Conservation (phyloP, 2,113 vertebrate genomes). For the Muscicapa adusta region DNA sequence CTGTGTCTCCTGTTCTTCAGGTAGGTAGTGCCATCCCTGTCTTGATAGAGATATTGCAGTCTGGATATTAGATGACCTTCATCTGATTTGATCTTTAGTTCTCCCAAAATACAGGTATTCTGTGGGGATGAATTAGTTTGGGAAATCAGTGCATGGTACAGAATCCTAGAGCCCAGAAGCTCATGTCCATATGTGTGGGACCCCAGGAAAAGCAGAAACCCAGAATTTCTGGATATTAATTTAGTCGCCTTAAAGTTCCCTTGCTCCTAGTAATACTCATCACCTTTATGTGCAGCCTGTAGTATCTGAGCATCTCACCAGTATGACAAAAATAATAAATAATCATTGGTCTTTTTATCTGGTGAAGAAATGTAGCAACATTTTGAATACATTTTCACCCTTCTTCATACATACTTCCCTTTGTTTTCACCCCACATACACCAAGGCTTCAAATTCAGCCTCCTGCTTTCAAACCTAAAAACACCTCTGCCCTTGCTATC, state of each 20-base stretch:
- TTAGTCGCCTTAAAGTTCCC: not conserved
- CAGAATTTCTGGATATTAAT: not conserved
- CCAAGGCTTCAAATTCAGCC: not conserved
- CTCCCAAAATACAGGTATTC: not conserved
- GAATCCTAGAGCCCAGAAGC: not conserved
- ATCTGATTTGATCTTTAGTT: not conserved
- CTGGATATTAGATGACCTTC: not conserved
- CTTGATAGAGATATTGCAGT: not conserved
- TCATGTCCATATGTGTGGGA: rapidly evolving
- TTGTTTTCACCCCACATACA: not conserved
- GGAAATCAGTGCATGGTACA: not conserved
- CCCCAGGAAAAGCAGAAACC: not conserved
- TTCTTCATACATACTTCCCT: not conserved
- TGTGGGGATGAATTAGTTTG: not conserved
- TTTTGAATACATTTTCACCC: not conserved
- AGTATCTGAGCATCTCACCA: not conserved
- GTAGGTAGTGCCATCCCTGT: not conserved
- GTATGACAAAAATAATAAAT: not conserved
- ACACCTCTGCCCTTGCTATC: not conserved
- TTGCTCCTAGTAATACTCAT: not conserved
- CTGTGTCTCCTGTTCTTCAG: not conserved
- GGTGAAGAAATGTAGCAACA: not conserved
- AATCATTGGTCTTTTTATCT: not conserved
- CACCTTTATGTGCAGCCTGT: not conserved
- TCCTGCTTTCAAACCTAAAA: not conserved